Evolutionary conservation across 1,140 invertebrate genomes (phyloP).

Genomic region (Pantala flavescens): DNA sequence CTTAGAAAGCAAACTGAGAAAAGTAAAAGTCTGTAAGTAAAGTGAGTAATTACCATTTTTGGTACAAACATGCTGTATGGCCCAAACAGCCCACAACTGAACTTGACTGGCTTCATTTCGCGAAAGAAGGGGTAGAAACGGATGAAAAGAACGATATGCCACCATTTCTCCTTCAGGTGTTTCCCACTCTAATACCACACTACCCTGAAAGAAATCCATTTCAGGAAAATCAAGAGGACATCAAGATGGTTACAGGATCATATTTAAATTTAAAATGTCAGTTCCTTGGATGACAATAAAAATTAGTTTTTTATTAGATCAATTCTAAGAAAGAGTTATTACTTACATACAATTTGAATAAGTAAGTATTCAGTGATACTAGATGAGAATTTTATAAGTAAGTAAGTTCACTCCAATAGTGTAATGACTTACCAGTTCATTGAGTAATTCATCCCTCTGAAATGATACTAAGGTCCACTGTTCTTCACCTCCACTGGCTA

Average conservation of each 20-base stretch:
- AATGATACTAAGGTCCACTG: constrained; percentile 39
- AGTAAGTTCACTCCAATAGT: no score
- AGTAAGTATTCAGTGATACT: no score
- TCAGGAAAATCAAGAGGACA: constrained; percentile 10
- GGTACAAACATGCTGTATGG: constrained; percentile 70
- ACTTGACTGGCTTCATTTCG: constrained; percentile 52
- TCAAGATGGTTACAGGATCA: neutral
- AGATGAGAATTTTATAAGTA: no score
- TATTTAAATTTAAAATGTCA: neutral
- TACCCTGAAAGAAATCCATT: constrained; percentile 34
- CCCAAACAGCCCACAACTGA: constrained; percentile 75
- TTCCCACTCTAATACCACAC: constrained; percentile 55
- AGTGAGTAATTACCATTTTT: constrained; percentile 50
- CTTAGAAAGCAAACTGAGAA: no score
- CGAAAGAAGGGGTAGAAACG: constrained; percentile 59
- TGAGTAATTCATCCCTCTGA: constrained; percentile 42
- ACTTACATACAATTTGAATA: no score
- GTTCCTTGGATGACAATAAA: no score
- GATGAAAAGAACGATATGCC: constrained; percentile 69
- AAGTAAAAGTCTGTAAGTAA: no score
- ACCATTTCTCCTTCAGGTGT: constrained; percentile 71
- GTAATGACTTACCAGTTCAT: constrained; percentile 36
- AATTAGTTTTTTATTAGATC: no score
- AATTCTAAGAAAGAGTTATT: no score
- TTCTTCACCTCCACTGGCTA: constrained; percentile 49